Base-by-base conservation (phyloP, 2,113 vertebrate species). In the Mus pahari region DNA sequence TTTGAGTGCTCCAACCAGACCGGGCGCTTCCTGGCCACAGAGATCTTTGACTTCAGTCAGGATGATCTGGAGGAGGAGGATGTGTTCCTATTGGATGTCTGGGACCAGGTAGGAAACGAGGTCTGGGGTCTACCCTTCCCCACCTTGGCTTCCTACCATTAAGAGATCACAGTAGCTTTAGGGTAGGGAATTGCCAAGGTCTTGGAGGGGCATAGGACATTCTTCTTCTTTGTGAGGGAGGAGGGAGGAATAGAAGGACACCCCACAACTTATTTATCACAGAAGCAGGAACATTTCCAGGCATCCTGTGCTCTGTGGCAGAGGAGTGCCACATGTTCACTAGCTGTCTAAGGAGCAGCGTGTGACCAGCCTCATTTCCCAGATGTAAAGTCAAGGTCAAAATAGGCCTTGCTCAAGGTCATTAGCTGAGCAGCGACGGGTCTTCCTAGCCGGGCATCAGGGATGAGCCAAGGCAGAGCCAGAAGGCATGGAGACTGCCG, bases 1-100 rank as follows among this genome's bases (percentile, higher is more conserved):
- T 99, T 99, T 14, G 99, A 99, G 96, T 99, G 99, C 97, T 99
- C 99, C 97, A 99, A 99, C 95, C 96, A 99, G 97, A 99, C 98
- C 0, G 99, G 99, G 55, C 98, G 97, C 17, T 99, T 99, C 74
- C 5, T 98, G 95, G 99, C 99, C 92, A 99, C 98, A 0, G 99
- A 99, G 95, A 98, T 99, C 13, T 62, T 98, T 1, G 98, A 99
- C 97, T 99, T 99, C 90, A 98, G 92, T 79, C 99, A 99, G 95
- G 98, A 99, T 6, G 99, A 99, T 94, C 91, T 99, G 94, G 99
- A 99, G 8, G 98, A 99, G 71, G 98, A 98, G 0, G 99, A 99
- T 0, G 97, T 99, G 94, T 99, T 99, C 96, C 94, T 99, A 45
- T 96, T 99, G 17, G 99, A 99, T n/a, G 96, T 97, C 78, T 99